A percentile compares a stretch with the other conserved stretches of the same genome.
Evolutionary conservation across 2,113 vertebrate species (phyloP).

Genomic region (Thinocorus orbignyianus): DNA sequence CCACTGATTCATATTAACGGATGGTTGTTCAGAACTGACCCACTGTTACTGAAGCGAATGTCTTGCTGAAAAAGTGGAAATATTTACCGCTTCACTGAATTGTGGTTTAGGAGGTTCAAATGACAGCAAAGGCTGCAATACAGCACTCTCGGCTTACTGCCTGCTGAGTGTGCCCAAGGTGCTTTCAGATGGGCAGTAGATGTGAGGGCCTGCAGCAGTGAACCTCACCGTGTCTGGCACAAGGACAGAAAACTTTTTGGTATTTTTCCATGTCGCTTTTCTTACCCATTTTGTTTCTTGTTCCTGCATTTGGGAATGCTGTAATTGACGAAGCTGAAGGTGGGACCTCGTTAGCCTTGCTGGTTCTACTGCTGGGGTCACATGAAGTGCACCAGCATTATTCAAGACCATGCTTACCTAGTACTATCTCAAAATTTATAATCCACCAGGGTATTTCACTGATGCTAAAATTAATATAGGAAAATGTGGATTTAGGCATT

Average conservation of each 20-base stretch:
- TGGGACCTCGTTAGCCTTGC: neutral
- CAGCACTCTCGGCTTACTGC: neutral
- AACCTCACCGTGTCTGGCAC: accelerated
- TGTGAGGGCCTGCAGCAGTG: accelerated
- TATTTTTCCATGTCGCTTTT: neutral
- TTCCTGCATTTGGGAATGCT: neutral
- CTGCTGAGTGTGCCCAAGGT: accelerated
- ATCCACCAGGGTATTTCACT: neutral
- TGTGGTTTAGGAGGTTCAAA: neutral
- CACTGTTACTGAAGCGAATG: neutral
- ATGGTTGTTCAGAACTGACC: neutral
- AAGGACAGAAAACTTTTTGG: neutral
- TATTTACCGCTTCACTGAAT: neutral
- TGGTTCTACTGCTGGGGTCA: neutral
- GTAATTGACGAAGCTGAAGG: neutral
- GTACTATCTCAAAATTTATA: neutral
- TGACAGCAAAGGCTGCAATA: no score
- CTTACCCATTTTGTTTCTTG: neutral
- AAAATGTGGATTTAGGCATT: neutral
- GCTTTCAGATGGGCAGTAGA: neutral
- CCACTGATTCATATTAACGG: neutral
- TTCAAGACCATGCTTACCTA: neutral
- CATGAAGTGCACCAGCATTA: neutral
- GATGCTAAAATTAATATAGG: neutral
- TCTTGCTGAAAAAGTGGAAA: neutral